A percentile compares a stretch with the other conserved stretches of the same genome.
phyloP scores from a whole-genome alignment of 2,888 invertebrate genomes.

The Diploptera punctata region DNA sequence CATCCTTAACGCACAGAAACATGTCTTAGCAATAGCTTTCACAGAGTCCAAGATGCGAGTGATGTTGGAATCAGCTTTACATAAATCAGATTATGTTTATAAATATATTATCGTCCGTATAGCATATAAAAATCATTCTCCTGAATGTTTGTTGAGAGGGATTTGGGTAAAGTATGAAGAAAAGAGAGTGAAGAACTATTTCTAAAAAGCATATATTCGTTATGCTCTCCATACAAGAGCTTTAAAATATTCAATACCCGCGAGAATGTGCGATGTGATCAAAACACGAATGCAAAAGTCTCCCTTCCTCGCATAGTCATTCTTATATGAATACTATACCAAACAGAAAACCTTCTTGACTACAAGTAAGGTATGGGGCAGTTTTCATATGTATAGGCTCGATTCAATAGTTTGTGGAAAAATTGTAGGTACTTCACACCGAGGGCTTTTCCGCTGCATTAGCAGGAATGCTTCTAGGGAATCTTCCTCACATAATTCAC shows the following conservation, averaged over 20 bases:
- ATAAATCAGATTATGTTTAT: too few relatives aligned
- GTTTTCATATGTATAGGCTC: slow-evolving; percentile 20
- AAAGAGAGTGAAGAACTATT: not conserved
- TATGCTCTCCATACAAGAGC: slow-evolving; percentile 13
- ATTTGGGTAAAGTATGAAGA: too few relatives aligned
- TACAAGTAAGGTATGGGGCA: not conserved
- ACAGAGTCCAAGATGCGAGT: too few relatives aligned
- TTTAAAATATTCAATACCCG: slow-evolving; percentile 39
- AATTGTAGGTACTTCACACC: slow-evolving; percentile 7
- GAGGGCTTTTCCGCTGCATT: not conserved
- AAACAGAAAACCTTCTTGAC: not conserved
- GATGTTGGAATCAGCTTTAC: too few relatives aligned
- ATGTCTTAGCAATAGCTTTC: too few relatives aligned
- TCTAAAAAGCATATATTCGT: slow-evolving; percentile 25
- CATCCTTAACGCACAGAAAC: too few relatives aligned
- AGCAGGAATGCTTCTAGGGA: not conserved
- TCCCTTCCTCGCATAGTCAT: not conserved
- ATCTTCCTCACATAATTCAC: not conserved
- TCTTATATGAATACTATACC: not conserved
- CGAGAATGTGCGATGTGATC: not conserved
- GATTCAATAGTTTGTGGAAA: slow-evolving; percentile 17
- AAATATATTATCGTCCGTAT: too few relatives aligned
- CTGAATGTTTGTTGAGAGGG: too few relatives aligned
- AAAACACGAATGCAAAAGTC: not conserved
- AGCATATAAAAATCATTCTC: too few relatives aligned